A percentile compares a stretch with the other conserved stretches of the same genome.
These are phyloP conservation scores for Betta splendens DNA, from an alignment of 2,797 vertebrate species.

Conservation along the genomic window DNA sequence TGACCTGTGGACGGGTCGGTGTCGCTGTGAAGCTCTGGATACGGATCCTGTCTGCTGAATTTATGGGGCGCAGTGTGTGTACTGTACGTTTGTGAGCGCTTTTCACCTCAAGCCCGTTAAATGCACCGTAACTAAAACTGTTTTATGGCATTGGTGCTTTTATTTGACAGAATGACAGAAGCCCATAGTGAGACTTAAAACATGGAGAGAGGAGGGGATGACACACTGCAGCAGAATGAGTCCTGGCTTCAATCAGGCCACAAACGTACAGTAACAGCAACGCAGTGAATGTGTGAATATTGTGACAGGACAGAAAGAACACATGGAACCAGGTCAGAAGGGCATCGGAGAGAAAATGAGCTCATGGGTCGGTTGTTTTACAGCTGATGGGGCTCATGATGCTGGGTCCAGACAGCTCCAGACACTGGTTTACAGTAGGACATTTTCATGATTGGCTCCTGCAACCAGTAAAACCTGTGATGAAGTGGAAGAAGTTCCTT, in stretches of 20 bases:
- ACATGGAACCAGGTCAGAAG: constrained; percentile 1
- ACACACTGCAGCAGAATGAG: too few relatives aligned
- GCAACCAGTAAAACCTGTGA: too few relatives aligned
- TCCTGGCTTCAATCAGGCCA: too few relatives aligned
- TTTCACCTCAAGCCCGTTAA: background rate
- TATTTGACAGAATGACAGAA: background rate
- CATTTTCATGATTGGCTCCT: too few relatives aligned
- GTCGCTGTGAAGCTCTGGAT: background rate
- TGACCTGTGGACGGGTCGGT: background rate
- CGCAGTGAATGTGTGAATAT: too few relatives aligned
- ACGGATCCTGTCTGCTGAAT: background rate
- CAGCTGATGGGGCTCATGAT: constrained; percentile 15
- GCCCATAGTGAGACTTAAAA: background rate
- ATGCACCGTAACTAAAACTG: background rate
- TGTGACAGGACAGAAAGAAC: constrained; percentile 11
- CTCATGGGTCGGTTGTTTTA: constrained; percentile 5
- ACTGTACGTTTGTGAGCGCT: background rate
- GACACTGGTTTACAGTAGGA: too few relatives aligned
- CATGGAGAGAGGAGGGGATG: too few relatives aligned
- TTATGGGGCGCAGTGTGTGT: background rate
- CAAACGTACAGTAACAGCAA: too few relatives aligned
- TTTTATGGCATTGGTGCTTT: background rate
- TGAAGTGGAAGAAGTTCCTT: too few relatives aligned
- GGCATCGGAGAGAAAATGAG: constrained; percentile 13
- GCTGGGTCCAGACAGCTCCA: too few relatives aligned